These are phyloP conservation scores for Ataeniobius toweri DNA, from an alignment of 2,797 vertebrate genomes.

Conservation along the genomic window DNA sequence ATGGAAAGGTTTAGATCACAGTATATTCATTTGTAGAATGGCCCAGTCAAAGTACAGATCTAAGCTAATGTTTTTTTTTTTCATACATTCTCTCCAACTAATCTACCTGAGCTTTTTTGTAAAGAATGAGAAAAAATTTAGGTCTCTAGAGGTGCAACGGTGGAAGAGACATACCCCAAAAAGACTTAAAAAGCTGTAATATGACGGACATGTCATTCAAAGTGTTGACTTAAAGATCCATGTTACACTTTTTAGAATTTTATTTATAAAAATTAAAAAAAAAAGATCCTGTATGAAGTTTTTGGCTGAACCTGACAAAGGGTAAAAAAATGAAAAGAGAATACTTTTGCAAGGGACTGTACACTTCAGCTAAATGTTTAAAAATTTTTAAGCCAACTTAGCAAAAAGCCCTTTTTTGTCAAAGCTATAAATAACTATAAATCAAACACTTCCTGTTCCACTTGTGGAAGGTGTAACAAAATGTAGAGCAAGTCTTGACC, in stretches of 20 bases:
- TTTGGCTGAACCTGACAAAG: not conserved
- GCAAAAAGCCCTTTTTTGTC: constrained; percentile 80
- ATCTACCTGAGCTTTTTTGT: not conserved
- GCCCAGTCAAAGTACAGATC: not conserved
- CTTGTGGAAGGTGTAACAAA: constrained; percentile 49
- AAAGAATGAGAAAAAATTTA: not conserved
- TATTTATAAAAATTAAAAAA: too few species aligned
- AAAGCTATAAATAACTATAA: constrained; percentile 50
- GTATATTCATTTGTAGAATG: not conserved
- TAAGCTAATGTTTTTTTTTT: too few species aligned
- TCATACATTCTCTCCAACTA: not conserved
- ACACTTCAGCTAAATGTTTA: constrained; percentile 1
- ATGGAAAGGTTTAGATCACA: too few species aligned
- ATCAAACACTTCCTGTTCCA: constrained; percentile 45
- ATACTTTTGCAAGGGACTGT: not conserved
- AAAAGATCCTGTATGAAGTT: not conserved
- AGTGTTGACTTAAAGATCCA: not conserved
- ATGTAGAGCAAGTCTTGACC: constrained; percentile 30
- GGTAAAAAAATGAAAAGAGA: not conserved
- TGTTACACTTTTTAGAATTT: not conserved
- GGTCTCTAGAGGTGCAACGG: not conserved
- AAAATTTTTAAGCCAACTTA: constrained; percentile 65
- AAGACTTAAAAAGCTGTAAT: not conserved
- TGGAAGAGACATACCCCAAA: not conserved
- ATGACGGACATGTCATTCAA: not conserved